These are phyloP conservation scores for Anas capensis DNA, from an alignment of 2,797 vertebrate genomes.

Conservation along the genomic window DNA sequence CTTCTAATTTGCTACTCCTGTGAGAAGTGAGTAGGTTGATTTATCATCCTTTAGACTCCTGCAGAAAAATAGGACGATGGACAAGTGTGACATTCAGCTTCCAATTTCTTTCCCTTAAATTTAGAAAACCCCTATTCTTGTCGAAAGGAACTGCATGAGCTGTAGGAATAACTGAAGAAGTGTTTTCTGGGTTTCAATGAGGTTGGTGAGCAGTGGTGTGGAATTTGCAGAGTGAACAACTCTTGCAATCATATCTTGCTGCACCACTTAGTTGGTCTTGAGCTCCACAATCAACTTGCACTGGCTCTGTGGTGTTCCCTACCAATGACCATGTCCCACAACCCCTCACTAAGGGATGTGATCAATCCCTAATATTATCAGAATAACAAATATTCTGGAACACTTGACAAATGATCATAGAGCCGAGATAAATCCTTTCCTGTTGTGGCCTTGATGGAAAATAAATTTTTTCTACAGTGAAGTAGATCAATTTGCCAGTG, in stretches of 20 bases:
- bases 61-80: neutral
- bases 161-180: neutral
- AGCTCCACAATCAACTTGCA: neutral
- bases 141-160: neutral
- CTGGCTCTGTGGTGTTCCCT: neutral
- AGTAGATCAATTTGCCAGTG: neutral
- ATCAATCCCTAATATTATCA: neutral
- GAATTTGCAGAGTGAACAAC: neutral
- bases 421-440: neutral
- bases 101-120: neutral
- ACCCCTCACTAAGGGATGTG: neutral
- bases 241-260: rapidly evolving
- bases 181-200: neutral
- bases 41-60: neutral
- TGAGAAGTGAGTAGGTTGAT: neutral
- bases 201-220: neutral
- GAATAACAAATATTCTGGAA: neutral
- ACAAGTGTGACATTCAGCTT: neutral
- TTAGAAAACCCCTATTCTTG: neutral
- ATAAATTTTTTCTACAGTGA: neutral
- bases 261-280: neutral
- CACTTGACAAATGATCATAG: neutral
- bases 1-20: neutral
- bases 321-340: rapidly evolving
- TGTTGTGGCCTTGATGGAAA: neutral